A percentile compares a stretch with the other conserved stretches of the same genome.
Evolutionary conservation across 2,797 vertebrate genomes (phyloP).

Genomic region (Semotilus atromaculatus): DNA sequence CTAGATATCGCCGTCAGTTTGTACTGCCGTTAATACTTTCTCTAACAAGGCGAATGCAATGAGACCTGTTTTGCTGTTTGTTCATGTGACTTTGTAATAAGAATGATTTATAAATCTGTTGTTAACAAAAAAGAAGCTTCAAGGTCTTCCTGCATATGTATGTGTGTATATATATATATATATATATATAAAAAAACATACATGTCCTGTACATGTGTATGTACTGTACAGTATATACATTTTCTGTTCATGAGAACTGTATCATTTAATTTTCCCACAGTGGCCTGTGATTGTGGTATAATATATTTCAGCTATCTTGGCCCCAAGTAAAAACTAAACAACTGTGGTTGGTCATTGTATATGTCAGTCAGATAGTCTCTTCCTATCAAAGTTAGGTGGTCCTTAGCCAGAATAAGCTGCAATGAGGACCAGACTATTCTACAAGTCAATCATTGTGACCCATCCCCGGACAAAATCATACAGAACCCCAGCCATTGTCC

Average conservation of each 20-base stretch:
- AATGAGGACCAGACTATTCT: background rate
- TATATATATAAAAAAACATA: no score
- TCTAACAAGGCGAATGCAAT: background rate
- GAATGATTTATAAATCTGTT: background rate
- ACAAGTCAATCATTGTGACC: background rate
- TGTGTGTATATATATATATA: background rate
- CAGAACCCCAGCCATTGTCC: slow-evolving; percentile 11
- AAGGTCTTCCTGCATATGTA: background rate
- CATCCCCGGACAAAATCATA: background rate
- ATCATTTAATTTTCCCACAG: background rate
- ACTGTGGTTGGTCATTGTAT: background rate
- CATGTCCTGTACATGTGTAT: background rate
- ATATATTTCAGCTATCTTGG: background rate
- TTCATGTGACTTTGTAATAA: background rate
- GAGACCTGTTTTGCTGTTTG: background rate
- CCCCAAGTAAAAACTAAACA: background rate
- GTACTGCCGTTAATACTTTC: background rate
- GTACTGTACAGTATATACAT: background rate
- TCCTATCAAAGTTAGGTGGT: background rate
- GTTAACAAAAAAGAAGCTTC: background rate
- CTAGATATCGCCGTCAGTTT: background rate
- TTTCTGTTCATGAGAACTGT: background rate
- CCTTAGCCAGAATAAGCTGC: background rate
- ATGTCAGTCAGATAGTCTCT: background rate
- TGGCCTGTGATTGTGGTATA: background rate